These are phyloP conservation scores for Chloropsis cyanopogon DNA, from an alignment of 2,113 vertebrate species.

Conservation along the genomic window DNA sequence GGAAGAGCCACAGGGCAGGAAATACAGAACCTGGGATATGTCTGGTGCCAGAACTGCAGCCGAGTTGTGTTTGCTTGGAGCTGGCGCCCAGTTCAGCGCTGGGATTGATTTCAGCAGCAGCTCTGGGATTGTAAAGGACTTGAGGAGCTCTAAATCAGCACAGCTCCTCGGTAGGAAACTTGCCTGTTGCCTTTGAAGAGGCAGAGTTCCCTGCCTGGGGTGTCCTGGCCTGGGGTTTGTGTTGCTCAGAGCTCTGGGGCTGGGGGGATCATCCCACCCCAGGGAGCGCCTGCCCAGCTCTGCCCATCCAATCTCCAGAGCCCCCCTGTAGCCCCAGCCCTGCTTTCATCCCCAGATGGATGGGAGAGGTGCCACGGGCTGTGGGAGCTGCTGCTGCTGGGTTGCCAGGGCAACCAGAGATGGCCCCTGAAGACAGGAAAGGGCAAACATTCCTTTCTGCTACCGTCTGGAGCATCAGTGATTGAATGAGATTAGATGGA, in stretches of 20 bases:
- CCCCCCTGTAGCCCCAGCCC: background rate
- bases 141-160: background rate
- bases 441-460: constrained; percentile 70
- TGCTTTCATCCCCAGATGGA: background rate
- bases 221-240: background rate
- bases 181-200: background rate
- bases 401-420: constrained; percentile 84
- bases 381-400: constrained; percentile 13
- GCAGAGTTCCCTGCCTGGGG: background rate
- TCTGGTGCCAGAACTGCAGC: background rate
- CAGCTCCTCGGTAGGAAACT: background rate
- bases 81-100: background rate
- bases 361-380: background rate
- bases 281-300: background rate
- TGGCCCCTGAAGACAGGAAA: constrained; percentile 72
- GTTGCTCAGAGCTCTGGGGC: background rate
- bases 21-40: background rate
- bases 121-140: background rate
- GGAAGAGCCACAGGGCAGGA: background rate
- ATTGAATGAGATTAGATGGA: constrained; percentile 73
- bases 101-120: background rate
- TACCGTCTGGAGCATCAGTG: constrained; percentile 67
- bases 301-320: background rate
- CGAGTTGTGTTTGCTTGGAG: background rate
- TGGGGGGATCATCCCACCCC: background rate